Base-by-base conservation (phyloP, 1,140 invertebrate genomes). In the Ptiloglossa arizonensis region DNA sequence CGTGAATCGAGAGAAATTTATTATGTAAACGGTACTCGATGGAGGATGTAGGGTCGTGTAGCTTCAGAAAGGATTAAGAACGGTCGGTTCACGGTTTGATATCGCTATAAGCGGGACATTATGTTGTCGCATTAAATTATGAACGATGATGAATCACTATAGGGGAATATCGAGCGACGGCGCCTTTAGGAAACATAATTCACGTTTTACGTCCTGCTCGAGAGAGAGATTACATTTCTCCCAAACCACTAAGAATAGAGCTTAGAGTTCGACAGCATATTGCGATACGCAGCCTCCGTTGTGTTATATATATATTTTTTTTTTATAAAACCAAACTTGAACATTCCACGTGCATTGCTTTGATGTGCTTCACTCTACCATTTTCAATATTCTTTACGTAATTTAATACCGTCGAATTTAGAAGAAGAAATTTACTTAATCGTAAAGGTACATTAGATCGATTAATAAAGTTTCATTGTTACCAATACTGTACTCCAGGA, bases 111-210 rank as follows among this genome's bases (percentile, higher is more conserved):
- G 72, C 72, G 72, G 50, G n/a, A 46, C 62, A 74, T 74, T 56
- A 74, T 56, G 48, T 74, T 52, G 54, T 62, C 72, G 35, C 48
- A 69, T 75, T 63, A 32, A 71, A 69, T 63, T 46, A 71, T 54
- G 62, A 59, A 82, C 62, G 60, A 72, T 82, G 81, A 82, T 81
- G 80, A 67, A 83, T 83, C 72, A 66, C 35, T 50, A 38, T 60
- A 62, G 15, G n/a, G 56, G 46, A 54, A 32, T 82, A 82, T 82
- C 52, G 73, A 82, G 35, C 73, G 27, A 57, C 63, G 9, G 6
- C 72, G 64, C 32, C 50, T 52, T 38, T 77, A 22, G 41, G 41
- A 48, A 59, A 38, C 59, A 46, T 72, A 60, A 72, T 63, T 48
- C 57, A 13, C 24, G 60, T 74, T 52, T 22, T 66, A 38, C 59